Evolutionary conservation across 2,888 invertebrate species (phyloP).

Genomic region (Yponomeuta plumbellus): DNA sequence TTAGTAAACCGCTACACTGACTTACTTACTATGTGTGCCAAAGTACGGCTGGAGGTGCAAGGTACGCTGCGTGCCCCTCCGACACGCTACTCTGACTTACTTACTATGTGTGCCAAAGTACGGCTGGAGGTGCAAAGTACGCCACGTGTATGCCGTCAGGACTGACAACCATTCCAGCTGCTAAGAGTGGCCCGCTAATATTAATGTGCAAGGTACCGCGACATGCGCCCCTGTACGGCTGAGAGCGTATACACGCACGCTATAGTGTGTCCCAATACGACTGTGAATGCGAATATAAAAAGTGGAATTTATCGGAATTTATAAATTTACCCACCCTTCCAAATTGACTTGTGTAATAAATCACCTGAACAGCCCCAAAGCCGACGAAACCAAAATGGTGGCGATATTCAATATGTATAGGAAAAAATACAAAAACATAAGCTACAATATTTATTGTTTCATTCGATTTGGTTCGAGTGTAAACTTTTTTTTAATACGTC

Average conservation of each 20-base stretch:
- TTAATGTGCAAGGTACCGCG: no score
- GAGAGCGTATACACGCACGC: no score
- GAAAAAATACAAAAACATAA: neutral
- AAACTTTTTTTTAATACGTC: no score
- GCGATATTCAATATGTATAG: neutral
- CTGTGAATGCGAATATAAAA: constrained; percentile 99
- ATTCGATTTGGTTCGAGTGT: no score
- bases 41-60: constrained; percentile 99
- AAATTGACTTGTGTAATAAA: no score
- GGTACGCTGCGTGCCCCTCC: constrained; percentile 81
- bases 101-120: constrained; percentile 97
- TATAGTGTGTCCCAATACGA: constrained; percentile 97
- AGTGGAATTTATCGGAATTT: no score
- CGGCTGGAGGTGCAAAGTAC: constrained; percentile 89
- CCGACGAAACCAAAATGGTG: neutral
- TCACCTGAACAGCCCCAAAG: no score
- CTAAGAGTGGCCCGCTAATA: constrained; percentile 90
- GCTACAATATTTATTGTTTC: no score
- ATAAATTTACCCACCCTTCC: no score
- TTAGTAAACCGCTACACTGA: no score
- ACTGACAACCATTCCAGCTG: constrained; percentile 97
- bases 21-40: no score
- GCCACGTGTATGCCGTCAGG: constrained; percentile 86
- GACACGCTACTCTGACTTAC: constrained; percentile 95
- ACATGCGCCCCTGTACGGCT: no score